Evolutionary conservation across 2,888 invertebrate species (phyloP).

Genomic region (Epinotia bilunana): DNA sequence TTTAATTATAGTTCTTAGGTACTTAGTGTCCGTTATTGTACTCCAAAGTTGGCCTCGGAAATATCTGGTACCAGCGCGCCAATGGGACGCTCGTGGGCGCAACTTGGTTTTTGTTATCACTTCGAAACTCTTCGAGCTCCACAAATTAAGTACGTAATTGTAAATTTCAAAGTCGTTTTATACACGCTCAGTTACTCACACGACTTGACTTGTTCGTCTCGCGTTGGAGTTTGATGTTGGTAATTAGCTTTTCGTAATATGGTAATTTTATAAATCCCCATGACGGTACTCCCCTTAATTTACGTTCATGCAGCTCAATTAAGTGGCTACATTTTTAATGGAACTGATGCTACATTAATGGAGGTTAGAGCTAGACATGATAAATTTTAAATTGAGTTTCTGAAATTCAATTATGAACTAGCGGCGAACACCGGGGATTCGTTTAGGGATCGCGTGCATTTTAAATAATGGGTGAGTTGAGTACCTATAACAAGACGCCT

Average conservation of each 20-base stretch:
- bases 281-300: conserved; percentile 61
- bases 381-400: conserved; percentile 43
- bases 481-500: conserved; percentile 14
- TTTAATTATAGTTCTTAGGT: conserved; percentile 6
- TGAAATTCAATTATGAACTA: conserved; percentile 41
- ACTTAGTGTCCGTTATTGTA: conserved; percentile 30
- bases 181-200: conserved; percentile 51
- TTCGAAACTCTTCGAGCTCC: conserved; percentile 28
- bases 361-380: conserved; percentile 29
- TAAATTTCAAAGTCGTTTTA: conserved; percentile 47
- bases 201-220: conserved; percentile 59
- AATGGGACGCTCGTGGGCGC: conserved; percentile 12
- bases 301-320: conserved; percentile 62
- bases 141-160: conserved; percentile 46
- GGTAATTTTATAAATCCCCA: conserved; percentile 66
- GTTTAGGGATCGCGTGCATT: conserved; percentile 32
- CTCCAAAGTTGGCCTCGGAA: conserved; percentile 23
- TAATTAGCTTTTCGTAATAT: conserved; percentile 73
- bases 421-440: conserved; percentile 27
- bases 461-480: conserved; percentile 36
- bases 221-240: conserved; percentile 68
- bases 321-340: conserved; percentile 63
- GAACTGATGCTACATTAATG: conserved; percentile 52
- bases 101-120: conserved; percentile 36
- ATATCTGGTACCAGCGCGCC: conserved; percentile 21